Base-by-base conservation (phyloP, 2,888 invertebrate species). In the Smittia sp. region DNA sequence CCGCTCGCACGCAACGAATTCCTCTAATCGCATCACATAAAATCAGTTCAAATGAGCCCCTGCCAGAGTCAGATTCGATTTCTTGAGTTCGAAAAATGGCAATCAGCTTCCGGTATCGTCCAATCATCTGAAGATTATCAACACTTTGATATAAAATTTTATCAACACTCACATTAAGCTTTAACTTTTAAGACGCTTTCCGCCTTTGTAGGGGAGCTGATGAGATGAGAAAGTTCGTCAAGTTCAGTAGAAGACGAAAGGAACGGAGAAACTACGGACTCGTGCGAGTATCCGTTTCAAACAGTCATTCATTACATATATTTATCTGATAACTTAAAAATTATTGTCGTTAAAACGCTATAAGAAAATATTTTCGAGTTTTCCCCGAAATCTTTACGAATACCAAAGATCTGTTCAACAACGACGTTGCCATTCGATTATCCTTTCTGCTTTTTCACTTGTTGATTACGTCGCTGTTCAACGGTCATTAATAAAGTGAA, bases 301-400 rank as follows among this genome's bases (percentile, higher is more conserved):
- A 46, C 46, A 46, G 46, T 46, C 46, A 46, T 46, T 32, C 32
- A 32, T 63, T 63, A 15, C 13, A 13, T 7, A 62, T 22, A 62
- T 2, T 62, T 39, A 18, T 67, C 67, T 67, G 22, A 67, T 67
- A 20, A 67, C 66, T 39, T 68, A 68, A 68, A 66, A 68, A 68
- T 68, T 68, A 68, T 68, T 68, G 68, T 68, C 68, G 68, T 68
- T 46, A 67, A 67, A 46, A 46, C 46, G 2, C 46, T 46, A 11
- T 46, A 13, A 46, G 46, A 46, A 46, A 46, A 46, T 46, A 46
- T 46, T 46, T 46, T 11, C 11, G 32, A 32, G 32, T 9, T 32
- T 32, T 32, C 9, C 32, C 32, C 32, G 9, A 32, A 32, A 32
- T 3, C 32, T 32, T 32, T 32, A 9, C 32, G 9, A 6, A 6